Evolutionary conservation across 2,797 vertebrate species (phyloP), one percentile per base, ranked within the genome.

Genomic region (Aldrovandia affinis): DNA sequence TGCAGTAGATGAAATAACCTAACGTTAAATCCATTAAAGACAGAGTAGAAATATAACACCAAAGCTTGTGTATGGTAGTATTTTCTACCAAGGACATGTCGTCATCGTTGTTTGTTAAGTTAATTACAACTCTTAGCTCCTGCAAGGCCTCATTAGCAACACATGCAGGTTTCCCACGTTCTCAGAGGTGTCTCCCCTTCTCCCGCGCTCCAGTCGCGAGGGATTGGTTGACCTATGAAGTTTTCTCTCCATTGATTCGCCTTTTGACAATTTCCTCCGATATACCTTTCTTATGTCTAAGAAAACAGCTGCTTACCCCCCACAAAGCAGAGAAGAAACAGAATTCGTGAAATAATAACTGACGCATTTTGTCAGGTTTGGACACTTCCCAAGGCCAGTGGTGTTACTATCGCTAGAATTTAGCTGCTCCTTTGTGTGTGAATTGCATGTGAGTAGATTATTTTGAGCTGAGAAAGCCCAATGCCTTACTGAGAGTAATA

Each of bases 141-240:
- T 94, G 85, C 90, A 91, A 93, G 93, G 90, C 91, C 94, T 95
- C 93, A 94, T 95, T 95, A 95, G 88, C 82, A 90, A 93, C 89
- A 89, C 88, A 89, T 90, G 87, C 90, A 92, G 93, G 92, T 90
- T 89, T 92, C 90, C 84, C 84, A 50, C 90, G 83, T 92, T 90
- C 93, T 94, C 93, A 86, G 88, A 93, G 93, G 94, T 91, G 89
- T 88, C 88, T 85, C 86, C 84, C 88, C 82, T 83, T 88, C 87
- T 81, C 89, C 86, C 89, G n/a, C 87, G 89, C 89, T 89, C 83
- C 85, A 85, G 80, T 92, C 94, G 88, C 54, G 33, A 22, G 93
- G 94, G 94, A 94, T 91, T 88, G 80, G 50, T 89, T 95, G 94
- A 95, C 94, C 94, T 95, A 91, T 95, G 91, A 93, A 91, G 90